These are phyloP conservation scores for Tylochromis polylepis DNA, from an alignment of 2,113 vertebrate genomes.

Conservation along the genomic window DNA sequence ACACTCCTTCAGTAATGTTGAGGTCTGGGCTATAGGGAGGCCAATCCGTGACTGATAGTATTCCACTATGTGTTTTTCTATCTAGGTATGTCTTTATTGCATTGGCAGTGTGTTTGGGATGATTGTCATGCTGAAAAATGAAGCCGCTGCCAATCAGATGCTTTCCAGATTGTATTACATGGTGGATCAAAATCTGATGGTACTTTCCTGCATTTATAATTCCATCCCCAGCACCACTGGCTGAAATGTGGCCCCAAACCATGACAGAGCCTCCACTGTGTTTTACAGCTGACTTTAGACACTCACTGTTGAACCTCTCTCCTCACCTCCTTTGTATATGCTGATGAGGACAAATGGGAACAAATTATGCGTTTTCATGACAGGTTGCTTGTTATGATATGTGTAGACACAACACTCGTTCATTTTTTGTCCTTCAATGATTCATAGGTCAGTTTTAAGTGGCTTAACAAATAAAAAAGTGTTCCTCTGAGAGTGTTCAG, in stretches of 20 bases:
- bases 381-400: background rate
- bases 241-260: background rate
- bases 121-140: background rate
- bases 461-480: background rate
- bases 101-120: background rate
- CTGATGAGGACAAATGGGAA: background rate
- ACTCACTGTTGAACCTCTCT: background rate
- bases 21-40: background rate
- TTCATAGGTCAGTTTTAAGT: background rate
- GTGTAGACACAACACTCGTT: background rate
- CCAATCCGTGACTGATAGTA: background rate
- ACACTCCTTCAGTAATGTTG: background rate
- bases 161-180: background rate
- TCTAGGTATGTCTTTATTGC: background rate
- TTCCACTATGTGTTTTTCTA: background rate
- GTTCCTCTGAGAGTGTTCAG: background rate
- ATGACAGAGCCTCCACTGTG: background rate
- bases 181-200: background rate
- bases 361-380: accelerated
- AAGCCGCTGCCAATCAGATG: background rate
- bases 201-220: background rate
- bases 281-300: background rate
- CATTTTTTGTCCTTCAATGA: background rate
- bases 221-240: background rate
- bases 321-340: background rate